phyloP scores from a whole-genome alignment of 2,797 vertebrate species.

The Ficedula albicollis region DNA sequence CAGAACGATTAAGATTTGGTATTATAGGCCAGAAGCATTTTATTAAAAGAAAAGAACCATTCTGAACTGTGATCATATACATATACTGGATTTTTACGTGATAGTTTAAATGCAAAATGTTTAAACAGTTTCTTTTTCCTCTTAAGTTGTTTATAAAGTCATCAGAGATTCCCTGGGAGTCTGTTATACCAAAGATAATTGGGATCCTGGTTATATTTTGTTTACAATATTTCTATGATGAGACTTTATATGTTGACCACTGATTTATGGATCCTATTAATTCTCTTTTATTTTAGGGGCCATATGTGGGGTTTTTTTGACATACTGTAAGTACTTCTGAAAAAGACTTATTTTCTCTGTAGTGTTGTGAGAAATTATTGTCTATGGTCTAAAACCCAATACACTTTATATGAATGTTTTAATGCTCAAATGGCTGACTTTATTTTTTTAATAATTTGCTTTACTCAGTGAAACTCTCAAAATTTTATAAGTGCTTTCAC shows the following conservation, averaged over 20 bases:
- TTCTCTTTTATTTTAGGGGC: conserved; percentile 3
- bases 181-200: conserved; percentile 74
- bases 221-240: conserved; percentile 72
- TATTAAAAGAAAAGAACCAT: neutral
- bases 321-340: conserved; percentile 51
- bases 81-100: conserved; percentile 65
- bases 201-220: conserved; percentile 33
- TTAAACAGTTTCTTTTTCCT: conserved; percentile 40
- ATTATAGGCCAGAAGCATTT: conserved; percentile 34
- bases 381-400: conserved; percentile 30
- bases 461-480: neutral
- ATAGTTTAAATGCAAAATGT: conserved; percentile 68
- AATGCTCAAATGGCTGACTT: conserved; percentile 28
- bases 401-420: conserved; percentile 59
- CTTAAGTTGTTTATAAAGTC: conserved; percentile 30
- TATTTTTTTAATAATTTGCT: neutral
- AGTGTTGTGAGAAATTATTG: neutral
- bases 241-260: conserved; percentile 22
- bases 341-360: conserved; percentile 24
- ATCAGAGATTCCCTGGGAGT: conserved; percentile 36
- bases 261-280: conserved; percentile 25
- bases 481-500: neutral
- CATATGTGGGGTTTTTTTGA: neutral
- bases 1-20: conserved; percentile 75
- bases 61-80: conserved; percentile 66